These are phyloP conservation scores for Latrodectus geometricus DNA, from an alignment of 1,140 invertebrate genomes.

Conservation along the genomic window DNA sequence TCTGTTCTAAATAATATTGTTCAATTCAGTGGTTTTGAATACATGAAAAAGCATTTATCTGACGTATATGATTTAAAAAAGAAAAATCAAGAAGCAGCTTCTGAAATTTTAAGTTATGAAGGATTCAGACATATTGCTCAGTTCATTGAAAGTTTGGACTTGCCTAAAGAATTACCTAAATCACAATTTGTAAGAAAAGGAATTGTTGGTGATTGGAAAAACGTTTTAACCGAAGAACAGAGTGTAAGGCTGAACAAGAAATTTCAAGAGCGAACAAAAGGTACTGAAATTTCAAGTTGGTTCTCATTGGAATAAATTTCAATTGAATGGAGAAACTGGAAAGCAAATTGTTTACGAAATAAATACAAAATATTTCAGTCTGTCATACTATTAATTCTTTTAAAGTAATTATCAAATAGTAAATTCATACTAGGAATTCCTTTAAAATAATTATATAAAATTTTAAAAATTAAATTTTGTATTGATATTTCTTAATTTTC, in stretches of 20 bases:
- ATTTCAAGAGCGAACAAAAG: conserved; percentile 37
- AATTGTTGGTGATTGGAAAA: conserved; percentile 70
- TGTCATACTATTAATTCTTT: too few species aligned
- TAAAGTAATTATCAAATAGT: too few species aligned
- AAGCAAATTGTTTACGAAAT: too few species aligned
- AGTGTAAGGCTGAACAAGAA: conserved; percentile 67
- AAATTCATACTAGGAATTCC: too few species aligned
- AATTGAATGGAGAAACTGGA: too few species aligned
- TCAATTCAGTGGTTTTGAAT: conserved; percentile 34
- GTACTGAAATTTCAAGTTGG: not conserved
- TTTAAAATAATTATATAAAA: too few species aligned
- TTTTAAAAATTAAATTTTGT: too few species aligned
- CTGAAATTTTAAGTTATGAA: not conserved
- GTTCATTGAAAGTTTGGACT: not conserved
- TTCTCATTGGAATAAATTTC: not conserved
- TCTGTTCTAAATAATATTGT: conserved; percentile 27
- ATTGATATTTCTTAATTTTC: too few species aligned
- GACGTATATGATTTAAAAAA: not conserved
- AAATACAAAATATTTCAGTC: too few species aligned
- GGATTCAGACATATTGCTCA: not conserved
- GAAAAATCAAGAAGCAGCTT: not conserved
- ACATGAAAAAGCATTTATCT: conserved; percentile 29
- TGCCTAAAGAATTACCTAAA: not conserved
- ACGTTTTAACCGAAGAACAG: conserved; percentile 69
- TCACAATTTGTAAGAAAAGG: conserved; percentile 66